These are phyloP conservation scores for Chironomus striatipennis DNA, from an alignment of 1,140 invertebrate genomes.

Conservation along the genomic window DNA sequence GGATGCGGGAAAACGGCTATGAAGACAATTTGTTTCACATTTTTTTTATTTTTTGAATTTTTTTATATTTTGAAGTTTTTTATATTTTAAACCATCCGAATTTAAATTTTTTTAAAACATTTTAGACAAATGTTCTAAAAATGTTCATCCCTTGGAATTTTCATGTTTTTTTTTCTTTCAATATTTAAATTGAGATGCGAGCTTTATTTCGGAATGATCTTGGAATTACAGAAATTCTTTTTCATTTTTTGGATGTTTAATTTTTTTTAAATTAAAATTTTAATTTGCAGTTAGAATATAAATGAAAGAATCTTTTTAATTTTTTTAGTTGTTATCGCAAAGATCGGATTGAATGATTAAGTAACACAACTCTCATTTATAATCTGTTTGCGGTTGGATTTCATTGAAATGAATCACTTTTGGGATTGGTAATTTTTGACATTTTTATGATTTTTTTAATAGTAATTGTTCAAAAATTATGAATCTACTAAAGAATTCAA, in stretches of 20 bases:
- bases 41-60: not conserved
- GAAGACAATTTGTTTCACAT: not conserved
- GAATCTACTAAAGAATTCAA: too few species aligned
- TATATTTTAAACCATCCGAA: not conserved
- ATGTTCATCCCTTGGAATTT: too few species aligned
- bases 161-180: too few species aligned
- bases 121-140: too few species aligned
- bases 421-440: too few species aligned
- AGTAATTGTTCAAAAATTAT: too few species aligned
- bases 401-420: too few species aligned
- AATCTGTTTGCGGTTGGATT: too few species aligned
- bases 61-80: not conserved
- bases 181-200: too few species aligned
- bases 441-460: too few species aligned
- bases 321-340: not conserved
- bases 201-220: not conserved
- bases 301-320: not conserved
- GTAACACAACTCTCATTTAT: too few species aligned
- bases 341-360: not conserved
- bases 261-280: not conserved
- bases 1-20: not conserved
- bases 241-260: not conserved
- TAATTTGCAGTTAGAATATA: not conserved
- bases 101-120: too few species aligned
- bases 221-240: not conserved